Conservation (phyloP, 2,797 vertebrate species). For the Streptopelia turtur region DNA sequence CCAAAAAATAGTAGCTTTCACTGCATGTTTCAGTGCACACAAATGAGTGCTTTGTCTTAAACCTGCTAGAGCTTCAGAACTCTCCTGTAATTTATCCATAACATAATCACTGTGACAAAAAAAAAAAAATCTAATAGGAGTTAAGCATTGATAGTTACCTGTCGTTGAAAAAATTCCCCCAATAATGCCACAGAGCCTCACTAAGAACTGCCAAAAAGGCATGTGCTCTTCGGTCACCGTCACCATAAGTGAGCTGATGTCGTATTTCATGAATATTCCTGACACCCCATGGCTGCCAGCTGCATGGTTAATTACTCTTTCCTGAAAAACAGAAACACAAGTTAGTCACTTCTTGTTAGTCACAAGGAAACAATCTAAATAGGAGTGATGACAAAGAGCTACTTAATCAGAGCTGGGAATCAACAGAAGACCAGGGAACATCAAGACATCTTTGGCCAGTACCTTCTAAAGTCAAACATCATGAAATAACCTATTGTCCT, state of each 20-base stretch:
- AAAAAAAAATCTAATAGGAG: neutral
- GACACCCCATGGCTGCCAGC: constrained; percentile 96
- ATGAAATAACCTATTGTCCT: neutral
- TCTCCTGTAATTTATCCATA: neutral
- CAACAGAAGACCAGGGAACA: neutral
- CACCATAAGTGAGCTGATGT: constrained; percentile 97
- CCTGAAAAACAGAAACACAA: constrained; percentile 75
- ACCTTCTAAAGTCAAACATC: neutral
- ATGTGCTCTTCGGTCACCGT: constrained; percentile 97
- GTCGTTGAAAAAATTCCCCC: constrained; percentile 99
- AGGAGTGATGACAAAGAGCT: neutral
- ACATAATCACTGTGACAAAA: neutral
- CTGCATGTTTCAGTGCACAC: neutral
- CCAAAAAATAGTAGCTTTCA: neutral
- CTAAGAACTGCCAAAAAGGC: constrained; percentile 97
- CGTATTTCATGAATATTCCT: constrained; percentile 99
- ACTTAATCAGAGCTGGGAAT: neutral
- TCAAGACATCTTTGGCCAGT: neutral
- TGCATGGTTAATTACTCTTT: constrained; percentile 94
- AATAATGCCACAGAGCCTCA: constrained; percentile 95
- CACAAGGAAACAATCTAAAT: neutral
- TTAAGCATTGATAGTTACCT: constrained; percentile 75
- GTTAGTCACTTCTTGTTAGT: neutral
- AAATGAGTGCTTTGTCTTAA: neutral
- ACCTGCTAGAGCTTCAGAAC: neutral